These are phyloP conservation scores for Dicrurus megarhynchus DNA, from an alignment of 2,113 vertebrate genomes.

Conservation along the genomic window DNA sequence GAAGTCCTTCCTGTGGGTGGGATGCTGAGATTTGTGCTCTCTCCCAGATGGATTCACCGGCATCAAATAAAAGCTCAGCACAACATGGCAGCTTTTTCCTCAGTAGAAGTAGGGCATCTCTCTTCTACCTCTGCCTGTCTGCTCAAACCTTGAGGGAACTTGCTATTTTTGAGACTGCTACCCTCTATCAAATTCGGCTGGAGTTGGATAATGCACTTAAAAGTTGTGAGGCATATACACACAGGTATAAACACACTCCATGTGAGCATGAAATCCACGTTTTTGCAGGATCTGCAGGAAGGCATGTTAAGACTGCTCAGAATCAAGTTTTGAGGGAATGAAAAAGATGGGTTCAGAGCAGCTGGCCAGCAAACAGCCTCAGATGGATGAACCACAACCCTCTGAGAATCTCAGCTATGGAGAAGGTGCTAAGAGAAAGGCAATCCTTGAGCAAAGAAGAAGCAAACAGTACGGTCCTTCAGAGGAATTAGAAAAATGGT, in stretches of 20 bases:
- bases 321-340: not conserved
- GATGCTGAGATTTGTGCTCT: not conserved
- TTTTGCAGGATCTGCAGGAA: constrained; percentile 11
- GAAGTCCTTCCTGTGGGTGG: constrained; percentile 9
- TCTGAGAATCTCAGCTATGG: not conserved
- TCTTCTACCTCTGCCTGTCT: constrained; percentile 36
- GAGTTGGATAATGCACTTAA: constrained; percentile 34
- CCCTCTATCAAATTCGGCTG: not conserved
- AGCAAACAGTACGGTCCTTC: not conserved
- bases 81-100: constrained; percentile 43
- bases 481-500: not conserved
- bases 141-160: constrained; percentile 62
- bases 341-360: not conserved
- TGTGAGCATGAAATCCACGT: not conserved
- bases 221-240: not conserved
- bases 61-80: constrained; percentile 21
- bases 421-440: not conserved
- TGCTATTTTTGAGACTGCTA: constrained; percentile 54
- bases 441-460: not conserved
- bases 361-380: not conserved
- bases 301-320: not conserved
- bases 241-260: not conserved
- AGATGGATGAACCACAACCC: not conserved
- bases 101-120: constrained; percentile 55
- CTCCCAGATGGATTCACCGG: not conserved